Base-by-base conservation (phyloP, 2,888 invertebrate genomes). In the Ethmia dodecea region DNA sequence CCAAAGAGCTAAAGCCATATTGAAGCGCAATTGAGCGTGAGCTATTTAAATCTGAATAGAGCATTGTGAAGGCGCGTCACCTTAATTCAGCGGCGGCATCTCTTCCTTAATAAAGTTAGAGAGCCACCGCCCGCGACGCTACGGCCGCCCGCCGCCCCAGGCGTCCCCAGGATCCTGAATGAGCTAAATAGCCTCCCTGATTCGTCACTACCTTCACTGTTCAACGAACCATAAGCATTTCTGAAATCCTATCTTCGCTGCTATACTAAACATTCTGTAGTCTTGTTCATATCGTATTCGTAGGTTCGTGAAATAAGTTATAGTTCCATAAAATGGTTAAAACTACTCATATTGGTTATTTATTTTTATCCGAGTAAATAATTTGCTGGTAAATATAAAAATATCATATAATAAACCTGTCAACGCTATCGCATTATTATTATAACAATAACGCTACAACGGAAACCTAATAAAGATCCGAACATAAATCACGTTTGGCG, bases 21-120 rank as follows among this genome's bases (percentile, higher is more conserved):
- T 84, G 77, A 80, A 69, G 72, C 59, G 80, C 79, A 86, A 86
- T 86, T 83, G 83, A 75, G 84, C 77, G 83, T 81, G 73, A 83
- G 83, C 83, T 84, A 86, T 84, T 84, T 83, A 80, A 81, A 84
- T 83, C 68, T 84, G 84, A 84, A 86, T 84, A 76, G 83, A 66
- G 77, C 65, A 81, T 86, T 86, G 84, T 86, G 70, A 72, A 71
- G 67, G 71, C 73, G 72, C 80, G 78, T 77, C 80, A 84, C 80
- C 84, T 84, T 84, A 75, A 74, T 77, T 79, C 77, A 66, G 69
- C 62, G 67, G 58, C 59, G 66, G 60, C 70, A 74, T 65, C 61
- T 72, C 66, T 58, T 70, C 63, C 69, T 74, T 83, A 80, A 79
- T 83, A 78, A 76, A 81, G 78, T 84, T 81, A 81, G 73, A 74